Evolutionary conservation across 2,797 vertebrate genomes (phyloP), one percentile per base, ranked within the genome.

Genomic region (Channa striata): DNA sequence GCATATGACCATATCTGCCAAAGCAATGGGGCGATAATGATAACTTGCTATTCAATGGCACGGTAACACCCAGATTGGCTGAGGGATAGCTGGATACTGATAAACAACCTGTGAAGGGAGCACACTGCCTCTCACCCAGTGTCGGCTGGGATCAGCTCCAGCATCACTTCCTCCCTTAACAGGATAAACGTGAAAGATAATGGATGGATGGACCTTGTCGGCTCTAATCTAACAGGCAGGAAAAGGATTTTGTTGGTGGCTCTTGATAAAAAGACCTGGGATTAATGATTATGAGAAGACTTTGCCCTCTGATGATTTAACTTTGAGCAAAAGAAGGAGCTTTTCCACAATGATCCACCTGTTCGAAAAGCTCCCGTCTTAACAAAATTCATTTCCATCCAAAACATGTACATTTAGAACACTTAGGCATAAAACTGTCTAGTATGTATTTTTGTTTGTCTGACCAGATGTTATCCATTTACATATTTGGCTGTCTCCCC

Each of bases 391-490:
- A 59, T 72, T 69, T 23, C 10, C 16, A 57, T 17, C 12, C 33
- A 53, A 48, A 40, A 6, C 16, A 74, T n/a, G 3, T 50, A 39
- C 16, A 11, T 68, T 40, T n/a, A 30, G 21, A 47, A 60, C 51
- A 81, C 72, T 76, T 76, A 50, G 34, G 52, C 59, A 23, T 50
- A 52, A 66, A 84, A 72, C 42, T 60, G 51, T 67, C 12, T 33
- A 34, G 72, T 57, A 71, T 64, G 33, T 75, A 43, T 70, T 56
- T 70, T 72, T 78, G 40, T 63, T 46, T 20, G 23, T 56, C 47
- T 58, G 64, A 47, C 67, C 74, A 77, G 78, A 74, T 88, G 80
- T 83, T 72, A 72, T n/a, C 33, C 57, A 59, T 86, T 77, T 77
- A 30, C 74, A 81, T 82, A 82, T 83, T 80, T 89, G 77, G 61